Evolutionary conservation across 2,888 invertebrate species (phyloP).

Genomic region (Leucophenga maculata): DNA sequence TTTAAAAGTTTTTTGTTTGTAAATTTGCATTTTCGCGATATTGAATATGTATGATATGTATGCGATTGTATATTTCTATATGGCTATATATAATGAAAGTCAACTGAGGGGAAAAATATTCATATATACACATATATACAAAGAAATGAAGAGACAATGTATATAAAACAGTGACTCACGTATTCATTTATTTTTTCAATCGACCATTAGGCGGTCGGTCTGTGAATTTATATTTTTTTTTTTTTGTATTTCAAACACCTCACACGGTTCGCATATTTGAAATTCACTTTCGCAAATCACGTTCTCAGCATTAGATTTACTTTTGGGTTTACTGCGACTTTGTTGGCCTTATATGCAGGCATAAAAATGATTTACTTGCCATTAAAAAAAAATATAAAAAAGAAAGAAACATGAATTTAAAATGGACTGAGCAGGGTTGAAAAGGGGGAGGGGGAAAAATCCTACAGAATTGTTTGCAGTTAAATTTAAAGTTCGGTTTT

Average conservation of each 20-base stretch:
- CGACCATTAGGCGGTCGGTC: not conserved
- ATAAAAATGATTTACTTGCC: slow-evolving; percentile 2
- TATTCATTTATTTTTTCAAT: slow-evolving; percentile 57
- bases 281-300: slow-evolving; percentile 23
- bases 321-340: not conserved
- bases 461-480: not conserved
- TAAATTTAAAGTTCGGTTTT: slow-evolving; percentile 56
- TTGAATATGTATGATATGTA: slow-evolving; percentile 56
- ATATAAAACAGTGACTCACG: slow-evolving; percentile 50
- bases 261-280: slow-evolving; percentile 1
- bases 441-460: not conserved
- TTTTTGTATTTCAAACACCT: slow-evolving; percentile 57
- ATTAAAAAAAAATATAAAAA: not conserved
- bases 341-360: not conserved
- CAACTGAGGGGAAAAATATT: not conserved
- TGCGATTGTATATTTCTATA: not conserved
- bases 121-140: slow-evolving; percentile 24
- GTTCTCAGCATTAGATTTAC: slow-evolving; percentile 8
- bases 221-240: not conserved
- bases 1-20: slow-evolving; percentile 58
- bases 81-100: not conserved
- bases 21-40: slow-evolving; percentile 60
- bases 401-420: not conserved
- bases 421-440: not conserved
- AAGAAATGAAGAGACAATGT: slow-evolving; percentile 31